Conservation (phyloP, 1,140 invertebrate genomes). For the Heliothis virescens region DNA sequence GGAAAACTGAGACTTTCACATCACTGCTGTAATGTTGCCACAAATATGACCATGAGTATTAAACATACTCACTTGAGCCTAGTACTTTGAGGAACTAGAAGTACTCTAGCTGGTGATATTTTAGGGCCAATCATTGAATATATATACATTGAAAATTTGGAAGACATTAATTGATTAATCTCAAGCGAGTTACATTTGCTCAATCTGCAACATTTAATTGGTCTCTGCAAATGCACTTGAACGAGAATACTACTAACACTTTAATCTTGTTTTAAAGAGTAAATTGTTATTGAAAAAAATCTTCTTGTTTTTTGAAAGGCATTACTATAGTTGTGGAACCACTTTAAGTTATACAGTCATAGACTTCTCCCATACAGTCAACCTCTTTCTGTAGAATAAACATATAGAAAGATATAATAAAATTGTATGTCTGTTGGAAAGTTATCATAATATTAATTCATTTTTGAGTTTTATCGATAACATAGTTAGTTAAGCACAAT, state of each 20-base stretch:
- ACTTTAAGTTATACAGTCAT: too few species aligned
- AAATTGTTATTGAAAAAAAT: too few species aligned
- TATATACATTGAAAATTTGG: slow-evolving; percentile 35
- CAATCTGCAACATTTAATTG: slow-evolving; percentile 27
- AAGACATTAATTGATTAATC: slow-evolving; percentile 35
- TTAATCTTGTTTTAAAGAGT: too few species aligned
- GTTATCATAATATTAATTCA: too few species aligned
- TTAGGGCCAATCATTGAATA: slow-evolving; percentile 28
- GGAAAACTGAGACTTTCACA: slow-evolving; percentile 1
- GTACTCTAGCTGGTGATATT: background rate
- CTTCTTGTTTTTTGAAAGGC: too few species aligned
- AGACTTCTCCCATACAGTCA: too few species aligned
- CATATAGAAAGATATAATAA: too few species aligned
- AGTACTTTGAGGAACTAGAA: background rate
- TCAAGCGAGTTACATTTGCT: slow-evolving; percentile 42
- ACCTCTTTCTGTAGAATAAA: too few species aligned
- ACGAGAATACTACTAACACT: background rate
- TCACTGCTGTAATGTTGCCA: slow-evolving; percentile 14
- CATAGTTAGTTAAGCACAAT: background rate
- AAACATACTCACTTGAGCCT: slow-evolving; percentile 23
- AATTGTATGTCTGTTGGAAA: too few species aligned
- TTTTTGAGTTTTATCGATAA: too few species aligned
- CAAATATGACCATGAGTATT: background rate
- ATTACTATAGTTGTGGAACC: too few species aligned
- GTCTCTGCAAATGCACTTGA: slow-evolving; percentile 1